A percentile compares a stretch with the other conserved stretches of the same genome.
Evolutionary conservation across 1,140 invertebrate genomes (phyloP).

Genomic region (Dufourea novaeangliae): DNA sequence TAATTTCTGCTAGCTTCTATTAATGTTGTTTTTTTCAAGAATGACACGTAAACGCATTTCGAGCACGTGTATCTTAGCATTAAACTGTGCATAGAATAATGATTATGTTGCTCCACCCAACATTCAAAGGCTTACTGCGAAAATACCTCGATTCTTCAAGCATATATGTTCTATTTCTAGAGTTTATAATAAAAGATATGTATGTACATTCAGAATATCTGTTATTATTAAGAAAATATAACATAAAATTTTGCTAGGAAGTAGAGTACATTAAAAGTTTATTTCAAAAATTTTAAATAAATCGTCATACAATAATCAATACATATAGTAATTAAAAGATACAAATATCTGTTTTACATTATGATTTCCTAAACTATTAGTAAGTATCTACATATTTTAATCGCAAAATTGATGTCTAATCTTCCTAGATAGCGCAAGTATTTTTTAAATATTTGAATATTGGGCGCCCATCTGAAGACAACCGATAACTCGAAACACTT

Average conservation of each 20-base stretch:
- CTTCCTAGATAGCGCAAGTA: background rate
- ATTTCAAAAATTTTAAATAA: background rate
- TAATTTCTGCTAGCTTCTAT: constrained; percentile 6
- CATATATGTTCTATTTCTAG: constrained; percentile 17
- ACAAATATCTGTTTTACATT: background rate
- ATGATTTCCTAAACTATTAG: background rate
- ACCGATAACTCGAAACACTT: constrained; percentile 16
- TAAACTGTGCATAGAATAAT: constrained; percentile 19
- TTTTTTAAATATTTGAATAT: background rate
- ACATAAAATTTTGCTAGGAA: background rate
- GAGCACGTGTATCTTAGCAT: constrained; percentile 38
- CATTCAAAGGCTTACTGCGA: background rate
- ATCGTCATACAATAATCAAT: background rate
- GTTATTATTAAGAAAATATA: background rate
- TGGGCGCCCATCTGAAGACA: background rate
- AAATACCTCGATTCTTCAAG: background rate
- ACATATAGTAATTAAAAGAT: background rate
- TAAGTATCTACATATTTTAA: background rate
- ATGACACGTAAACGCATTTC: constrained; percentile 41
- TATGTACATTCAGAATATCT: background rate
- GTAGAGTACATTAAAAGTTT: background rate
- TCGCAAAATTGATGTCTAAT: background rate
- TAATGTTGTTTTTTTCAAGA: constrained; percentile 30
- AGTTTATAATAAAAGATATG: constrained; percentile 2
- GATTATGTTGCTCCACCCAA: background rate